A percentile compares a stretch with the other conserved stretches of the same genome.
phyloP scores from a whole-genome alignment of 1,140 invertebrate genomes.

The Lutraria rhynchaena region DNA sequence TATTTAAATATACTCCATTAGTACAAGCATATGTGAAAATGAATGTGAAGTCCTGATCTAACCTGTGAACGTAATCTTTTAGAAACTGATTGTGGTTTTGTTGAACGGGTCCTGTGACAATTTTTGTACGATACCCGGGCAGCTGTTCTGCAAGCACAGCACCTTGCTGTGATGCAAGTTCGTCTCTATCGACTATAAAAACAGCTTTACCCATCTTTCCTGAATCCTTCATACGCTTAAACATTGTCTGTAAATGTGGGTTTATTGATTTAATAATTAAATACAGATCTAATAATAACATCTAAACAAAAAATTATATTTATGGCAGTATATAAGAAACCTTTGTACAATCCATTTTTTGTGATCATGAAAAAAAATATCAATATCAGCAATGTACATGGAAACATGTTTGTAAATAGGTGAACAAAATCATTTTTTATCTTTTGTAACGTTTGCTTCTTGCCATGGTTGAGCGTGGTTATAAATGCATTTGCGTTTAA shows the following conservation, averaged over 20 bases:
- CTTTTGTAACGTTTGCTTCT: no score
- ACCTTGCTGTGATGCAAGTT: conserved; percentile 77
- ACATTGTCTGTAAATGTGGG: neutral
- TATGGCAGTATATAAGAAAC: no score
- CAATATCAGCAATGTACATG: no score
- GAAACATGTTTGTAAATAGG: no score
- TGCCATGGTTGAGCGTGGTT: no score
- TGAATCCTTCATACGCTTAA: conserved; percentile 1
- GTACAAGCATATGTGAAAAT: neutral
- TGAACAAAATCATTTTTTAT: no score
- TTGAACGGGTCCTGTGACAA: conserved; percentile 62
- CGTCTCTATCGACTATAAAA: conserved; percentile 77
- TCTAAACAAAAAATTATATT: no score
- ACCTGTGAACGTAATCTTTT: conserved; percentile 55
- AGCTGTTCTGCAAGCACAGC: conserved; percentile 68
- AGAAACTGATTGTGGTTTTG: conserved; percentile 46
- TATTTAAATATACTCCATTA: neutral
- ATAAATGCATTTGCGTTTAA: no score
- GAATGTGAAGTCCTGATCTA: conserved; percentile 7
- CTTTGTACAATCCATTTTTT: no score
- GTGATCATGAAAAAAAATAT: no score
- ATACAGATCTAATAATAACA: no score
- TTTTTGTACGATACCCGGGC: conserved; percentile 51
- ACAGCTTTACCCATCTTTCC: conserved; percentile 69
- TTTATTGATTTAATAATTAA: neutral